phyloP scores from a whole-genome alignment of 2,888 invertebrate species.

The Lypha dubia region DNA sequence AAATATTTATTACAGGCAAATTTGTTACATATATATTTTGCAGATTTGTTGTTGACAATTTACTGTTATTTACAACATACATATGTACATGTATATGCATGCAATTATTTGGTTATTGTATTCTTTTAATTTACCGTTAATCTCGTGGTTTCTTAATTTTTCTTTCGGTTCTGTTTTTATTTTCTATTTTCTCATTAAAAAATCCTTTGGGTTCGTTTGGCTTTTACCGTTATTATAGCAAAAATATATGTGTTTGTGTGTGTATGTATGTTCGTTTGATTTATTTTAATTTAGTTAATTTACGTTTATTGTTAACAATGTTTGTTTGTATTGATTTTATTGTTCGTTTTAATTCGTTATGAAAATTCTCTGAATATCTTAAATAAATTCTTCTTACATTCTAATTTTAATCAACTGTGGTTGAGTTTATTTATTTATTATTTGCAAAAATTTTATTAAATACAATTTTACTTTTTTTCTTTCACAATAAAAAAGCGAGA shows the following conservation, averaged over 20 bases:
- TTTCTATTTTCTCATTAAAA: constrained; percentile 16
- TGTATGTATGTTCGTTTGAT: constrained; percentile 58
- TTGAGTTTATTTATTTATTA: constrained; percentile 51
- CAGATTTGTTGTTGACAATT: not conserved
- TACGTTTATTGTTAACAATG: constrained; percentile 15
- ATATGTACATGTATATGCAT: not conserved
- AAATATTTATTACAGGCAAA: constrained; percentile 3
- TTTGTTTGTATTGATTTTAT: constrained; percentile 22
- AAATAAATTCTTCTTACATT: constrained; percentile 54
- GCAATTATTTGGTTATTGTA: not conserved
- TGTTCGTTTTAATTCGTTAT: constrained; percentile 62
- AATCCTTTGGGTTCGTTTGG: constrained; percentile 19
- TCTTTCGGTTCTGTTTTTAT: not conserved
- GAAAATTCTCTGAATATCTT: constrained; percentile 25
- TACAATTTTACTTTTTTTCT: constrained; percentile 28
- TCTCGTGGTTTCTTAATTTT: constrained; percentile 32
- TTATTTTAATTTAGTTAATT: constrained; percentile 10
- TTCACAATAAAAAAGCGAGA: constrained; percentile 76
- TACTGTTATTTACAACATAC: not conserved
- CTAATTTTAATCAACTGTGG: constrained; percentile 52
- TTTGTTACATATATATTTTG: not conserved
- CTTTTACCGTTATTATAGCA: constrained; percentile 45
- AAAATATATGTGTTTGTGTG: too few species aligned
- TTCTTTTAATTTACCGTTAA: constrained; percentile 32
- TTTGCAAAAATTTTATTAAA: constrained; percentile 58